Evolutionary conservation across 2,113 vertebrate genomes (phyloP).

Genomic region (Oncorhynchus tshawytscha): DNA sequence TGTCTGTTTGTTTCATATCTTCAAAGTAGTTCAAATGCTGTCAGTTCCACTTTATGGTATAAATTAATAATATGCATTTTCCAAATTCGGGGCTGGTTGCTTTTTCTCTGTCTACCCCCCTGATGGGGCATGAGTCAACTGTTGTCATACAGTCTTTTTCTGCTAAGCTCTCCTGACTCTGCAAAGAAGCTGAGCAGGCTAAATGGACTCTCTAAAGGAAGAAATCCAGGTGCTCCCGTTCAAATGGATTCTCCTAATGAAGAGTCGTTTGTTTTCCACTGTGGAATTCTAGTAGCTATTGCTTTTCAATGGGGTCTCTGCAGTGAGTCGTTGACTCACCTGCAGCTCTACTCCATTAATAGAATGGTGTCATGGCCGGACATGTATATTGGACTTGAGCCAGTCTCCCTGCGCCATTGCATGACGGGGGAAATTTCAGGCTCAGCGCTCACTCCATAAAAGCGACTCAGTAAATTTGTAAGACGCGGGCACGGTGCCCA

Average conservation of each 20-base stretch:
- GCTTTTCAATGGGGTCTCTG: too few species aligned
- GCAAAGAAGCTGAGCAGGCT: slow-evolving; percentile 35
- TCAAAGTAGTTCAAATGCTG: too few species aligned
- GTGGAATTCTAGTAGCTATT: neutral
- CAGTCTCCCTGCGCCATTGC: neutral
- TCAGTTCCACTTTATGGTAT: too few species aligned
- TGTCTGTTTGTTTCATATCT: too few species aligned
- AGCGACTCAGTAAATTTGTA: slow-evolving; percentile 42
- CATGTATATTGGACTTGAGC: neutral
- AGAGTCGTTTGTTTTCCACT: slow-evolving; percentile 12
- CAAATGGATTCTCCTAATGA: neutral
- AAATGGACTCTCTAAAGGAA: slow-evolving; percentile 39
- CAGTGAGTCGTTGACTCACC: neutral
- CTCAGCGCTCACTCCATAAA: slow-evolving; percentile 35
- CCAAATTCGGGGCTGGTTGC: too few species aligned
- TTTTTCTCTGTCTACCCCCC: too few species aligned
- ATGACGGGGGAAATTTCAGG: slow-evolving; percentile 29
- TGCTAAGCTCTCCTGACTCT: slow-evolving; percentile 27
- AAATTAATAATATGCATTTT: too few species aligned
- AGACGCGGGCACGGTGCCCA: slow-evolving; percentile 43
- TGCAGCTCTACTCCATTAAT: slow-evolving; percentile 4
- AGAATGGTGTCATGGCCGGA: neutral
- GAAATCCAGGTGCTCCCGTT: neutral
- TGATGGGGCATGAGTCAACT: too few species aligned
- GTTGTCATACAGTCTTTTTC: neutral